A percentile compares a stretch with the other conserved stretches of the same genome.
Evolutionary conservation across 1,140 invertebrate species (phyloP).

Genomic region (Formica exsecta): DNA sequence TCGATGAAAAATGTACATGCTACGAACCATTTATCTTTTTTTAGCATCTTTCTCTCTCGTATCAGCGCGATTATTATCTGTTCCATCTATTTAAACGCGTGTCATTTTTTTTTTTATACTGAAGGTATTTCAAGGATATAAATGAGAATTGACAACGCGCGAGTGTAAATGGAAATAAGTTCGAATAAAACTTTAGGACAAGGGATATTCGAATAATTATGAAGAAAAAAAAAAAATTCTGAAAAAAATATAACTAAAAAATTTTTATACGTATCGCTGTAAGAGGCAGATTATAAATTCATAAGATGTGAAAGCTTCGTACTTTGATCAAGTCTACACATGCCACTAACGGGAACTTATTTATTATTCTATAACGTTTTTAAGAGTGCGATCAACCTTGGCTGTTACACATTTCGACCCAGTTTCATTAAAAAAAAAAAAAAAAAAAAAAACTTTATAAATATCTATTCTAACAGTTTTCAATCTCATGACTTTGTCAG

Average conservation of each 20-base stretch:
- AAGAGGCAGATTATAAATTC: conserved; percentile 50
- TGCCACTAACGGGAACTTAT: conserved; percentile 27
- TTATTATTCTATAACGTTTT: conserved; percentile 47
- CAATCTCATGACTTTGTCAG: conserved; percentile 58
- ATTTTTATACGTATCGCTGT: conserved; percentile 19
- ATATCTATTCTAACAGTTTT: conserved; percentile 59
- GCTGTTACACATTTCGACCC: not conserved
- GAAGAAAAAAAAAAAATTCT: not conserved
- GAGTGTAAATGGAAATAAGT: conserved; percentile 29
- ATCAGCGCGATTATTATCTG: conserved; percentile 45
- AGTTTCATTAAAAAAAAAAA: conserved; percentile 52
- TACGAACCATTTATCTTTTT: conserved; percentile 54
- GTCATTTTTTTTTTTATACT: conserved; percentile 34
- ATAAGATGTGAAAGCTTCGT: conserved; percentile 42
- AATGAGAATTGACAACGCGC: conserved; percentile 27
- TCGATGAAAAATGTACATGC: conserved; percentile 50
- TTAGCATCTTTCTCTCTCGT: conserved; percentile 31
- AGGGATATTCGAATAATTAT: not conserved
- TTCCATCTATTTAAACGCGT: conserved; percentile 53
- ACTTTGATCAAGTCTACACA: conserved; percentile 18
- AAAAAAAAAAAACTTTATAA: conserved; percentile 41
- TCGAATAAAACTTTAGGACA: conserved; percentile 7
- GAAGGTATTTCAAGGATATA: conserved; percentile 12
- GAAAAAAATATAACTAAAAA: not conserved
- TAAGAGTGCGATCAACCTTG: not conserved